Conservation (phyloP, 1,140 invertebrate genomes). For the Pectinophora gossypiella region DNA sequence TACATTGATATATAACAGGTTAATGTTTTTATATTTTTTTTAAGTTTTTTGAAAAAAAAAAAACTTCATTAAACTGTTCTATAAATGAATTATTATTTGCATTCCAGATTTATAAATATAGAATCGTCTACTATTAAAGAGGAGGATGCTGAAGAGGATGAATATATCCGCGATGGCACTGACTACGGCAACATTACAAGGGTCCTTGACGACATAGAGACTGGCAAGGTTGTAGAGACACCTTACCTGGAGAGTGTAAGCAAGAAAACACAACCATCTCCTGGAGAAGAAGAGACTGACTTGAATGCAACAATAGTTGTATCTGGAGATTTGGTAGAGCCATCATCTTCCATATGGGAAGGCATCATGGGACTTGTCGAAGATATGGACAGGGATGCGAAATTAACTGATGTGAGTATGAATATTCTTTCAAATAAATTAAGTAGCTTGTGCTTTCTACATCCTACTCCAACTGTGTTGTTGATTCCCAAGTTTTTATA, state of each 20-base stretch:
- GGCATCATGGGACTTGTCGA: constrained; percentile 65
- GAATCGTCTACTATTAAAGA: constrained; percentile 79
- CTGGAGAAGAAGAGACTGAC: constrained; percentile 28
- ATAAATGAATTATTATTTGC: neutral
- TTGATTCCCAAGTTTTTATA: no score
- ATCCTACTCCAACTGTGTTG: no score
- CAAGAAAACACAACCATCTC: constrained; percentile 23
- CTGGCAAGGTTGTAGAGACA: constrained; percentile 47
- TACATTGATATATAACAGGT: no score
- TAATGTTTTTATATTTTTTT: no score
- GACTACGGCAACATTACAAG: constrained; percentile 65
- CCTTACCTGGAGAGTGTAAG: constrained; percentile 40
- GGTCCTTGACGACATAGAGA: constrained; percentile 42
- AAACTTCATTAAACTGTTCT: neutral
- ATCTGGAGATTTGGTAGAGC: constrained; percentile 42
- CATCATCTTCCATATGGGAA: constrained; percentile 54
- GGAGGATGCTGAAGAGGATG: constrained; percentile 49
- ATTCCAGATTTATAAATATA: constrained; percentile 80
- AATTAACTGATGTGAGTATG: constrained; percentile 50
- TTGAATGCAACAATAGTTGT: constrained; percentile 58
- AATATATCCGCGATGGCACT: constrained; percentile 59
- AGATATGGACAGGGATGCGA: constrained; percentile 54
- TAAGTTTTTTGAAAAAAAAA: no score
- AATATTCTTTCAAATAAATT: no score
- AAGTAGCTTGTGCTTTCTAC: no score